Percentiles rank a stretch among this genome's conserved stretches.
These are phyloP conservation scores for Chelon auratus DNA, from an alignment of 2,797 vertebrate species.

Conservation along the genomic window DNA sequence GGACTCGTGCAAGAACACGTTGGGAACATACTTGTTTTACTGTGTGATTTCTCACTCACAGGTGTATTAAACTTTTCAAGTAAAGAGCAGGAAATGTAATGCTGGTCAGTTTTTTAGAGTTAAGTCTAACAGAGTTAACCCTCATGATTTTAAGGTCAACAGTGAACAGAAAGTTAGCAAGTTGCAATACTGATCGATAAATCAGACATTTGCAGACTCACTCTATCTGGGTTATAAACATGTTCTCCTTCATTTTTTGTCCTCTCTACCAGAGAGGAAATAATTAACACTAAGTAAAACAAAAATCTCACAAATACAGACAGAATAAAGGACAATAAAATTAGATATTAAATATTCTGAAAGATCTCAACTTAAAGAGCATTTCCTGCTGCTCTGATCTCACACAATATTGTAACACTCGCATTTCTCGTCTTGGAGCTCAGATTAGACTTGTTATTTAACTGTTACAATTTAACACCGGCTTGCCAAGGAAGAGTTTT, in stretches of 20 bases:
- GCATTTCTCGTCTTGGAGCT: slow-evolving; percentile 43
- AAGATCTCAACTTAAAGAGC: not conserved
- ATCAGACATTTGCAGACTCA: slow-evolving; percentile 2
- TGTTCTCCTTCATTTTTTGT: not conserved
- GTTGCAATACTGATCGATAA: not conserved
- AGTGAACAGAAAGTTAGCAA: slow-evolving; percentile 1
- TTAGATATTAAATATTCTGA: not conserved
- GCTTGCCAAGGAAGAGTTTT: slow-evolving; percentile 80
- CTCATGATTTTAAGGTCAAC: slow-evolving; percentile 10
- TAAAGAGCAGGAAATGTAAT: too few relatives aligned
- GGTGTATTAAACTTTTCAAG: not conserved
- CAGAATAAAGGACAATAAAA: not conserved
- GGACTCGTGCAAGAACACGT: slow-evolving; percentile 34
- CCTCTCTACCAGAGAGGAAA: slow-evolving; percentile 10
- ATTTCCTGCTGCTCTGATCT: slow-evolving; percentile 14
- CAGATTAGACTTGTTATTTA: slow-evolving; percentile 82
- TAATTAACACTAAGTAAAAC: not conserved
- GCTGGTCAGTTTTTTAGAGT: too few relatives aligned
- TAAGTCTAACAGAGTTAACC: not conserved
- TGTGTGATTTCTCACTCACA: slow-evolving; percentile 21
- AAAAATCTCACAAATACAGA: slow-evolving; percentile 7
- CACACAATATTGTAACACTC: slow-evolving; percentile 5
- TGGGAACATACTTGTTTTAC: slow-evolving; percentile 11
- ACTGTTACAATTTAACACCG: slow-evolving; percentile 80
- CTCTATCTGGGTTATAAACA: not conserved